A percentile compares a stretch with the other conserved stretches of the same genome.
Evolutionary conservation across 2,113 vertebrate genomes (phyloP).

Genomic region (Macheiramphus alcinus): DNA sequence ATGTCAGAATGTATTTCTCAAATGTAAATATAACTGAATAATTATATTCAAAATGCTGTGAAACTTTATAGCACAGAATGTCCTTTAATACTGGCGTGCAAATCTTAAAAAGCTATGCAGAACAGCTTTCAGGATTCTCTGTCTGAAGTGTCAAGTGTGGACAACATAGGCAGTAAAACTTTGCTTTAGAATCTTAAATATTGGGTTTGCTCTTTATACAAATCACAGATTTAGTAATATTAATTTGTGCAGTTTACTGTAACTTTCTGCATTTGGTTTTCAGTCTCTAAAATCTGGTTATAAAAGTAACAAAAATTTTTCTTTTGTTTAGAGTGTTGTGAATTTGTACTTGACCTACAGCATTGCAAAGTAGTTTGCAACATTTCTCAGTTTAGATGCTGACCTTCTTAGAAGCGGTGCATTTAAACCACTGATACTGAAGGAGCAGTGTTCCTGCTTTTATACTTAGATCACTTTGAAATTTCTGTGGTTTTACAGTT

Average conservation of each 20-base stretch:
- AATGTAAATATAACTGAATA: conserved; percentile 54
- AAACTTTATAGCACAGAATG: neutral
- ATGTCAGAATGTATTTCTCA: conserved; percentile 51
- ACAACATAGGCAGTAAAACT: neutral
- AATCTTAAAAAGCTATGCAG: neutral
- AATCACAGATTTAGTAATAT: neutral
- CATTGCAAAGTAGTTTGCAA: neutral
- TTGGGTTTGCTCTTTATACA: neutral
- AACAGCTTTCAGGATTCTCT: neutral
- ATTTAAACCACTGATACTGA: neutral
- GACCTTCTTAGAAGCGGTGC: neutral
- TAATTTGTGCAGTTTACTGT: neutral
- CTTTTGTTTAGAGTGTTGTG: neutral
- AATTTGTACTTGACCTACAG: neutral
- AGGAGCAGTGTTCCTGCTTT: neutral
- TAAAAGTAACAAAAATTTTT: neutral
- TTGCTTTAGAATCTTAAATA: neutral
- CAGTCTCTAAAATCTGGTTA: neutral
- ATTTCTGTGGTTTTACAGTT: neutral
- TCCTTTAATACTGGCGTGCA: neutral
- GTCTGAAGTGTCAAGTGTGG: neutral
- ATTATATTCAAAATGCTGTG: conserved; percentile 1
- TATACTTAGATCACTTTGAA: neutral
- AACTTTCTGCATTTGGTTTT: neutral
- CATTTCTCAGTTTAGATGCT: neutral